These are phyloP conservation scores for Diaprepes abbreviatus DNA, from an alignment of 2,888 invertebrate genomes.

Conservation along the genomic window DNA sequence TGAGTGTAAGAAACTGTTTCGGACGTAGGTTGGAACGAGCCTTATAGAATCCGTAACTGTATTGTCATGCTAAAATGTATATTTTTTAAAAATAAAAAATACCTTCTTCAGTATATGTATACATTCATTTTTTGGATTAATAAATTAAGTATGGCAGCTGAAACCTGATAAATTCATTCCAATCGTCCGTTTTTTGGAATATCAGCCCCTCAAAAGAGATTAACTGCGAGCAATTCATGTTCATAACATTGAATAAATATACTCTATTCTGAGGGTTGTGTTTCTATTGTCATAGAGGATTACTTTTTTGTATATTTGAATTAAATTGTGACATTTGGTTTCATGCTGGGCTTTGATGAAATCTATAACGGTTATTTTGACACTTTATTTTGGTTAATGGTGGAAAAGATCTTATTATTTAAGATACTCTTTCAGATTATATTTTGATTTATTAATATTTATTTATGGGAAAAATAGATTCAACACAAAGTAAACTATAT, in stretches of 20 bases:
- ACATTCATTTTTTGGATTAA: too few relatives aligned
- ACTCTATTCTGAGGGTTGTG: conserved; percentile 57
- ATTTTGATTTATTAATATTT: background rate
- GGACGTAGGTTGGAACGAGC: too few relatives aligned
- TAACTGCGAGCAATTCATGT: conserved; percentile 51
- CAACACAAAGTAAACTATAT: too few relatives aligned
- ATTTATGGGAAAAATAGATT: too few relatives aligned
- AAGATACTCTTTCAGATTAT: too few relatives aligned
- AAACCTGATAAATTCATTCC: conserved; percentile 12
- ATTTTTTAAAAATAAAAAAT: too few relatives aligned
- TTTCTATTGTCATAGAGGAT: conserved; percentile 59
- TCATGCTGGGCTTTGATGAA: conserved; percentile 58
- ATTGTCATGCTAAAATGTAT: too few relatives aligned
- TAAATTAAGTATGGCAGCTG: conserved; percentile 24
- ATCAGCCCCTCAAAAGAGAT: conserved; percentile 21
- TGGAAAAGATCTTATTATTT: conserved; percentile 1
- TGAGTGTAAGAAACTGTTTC: too few relatives aligned
- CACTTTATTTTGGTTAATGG: conserved; percentile 50
- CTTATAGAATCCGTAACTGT: too few relatives aligned
- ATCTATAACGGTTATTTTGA: conserved; percentile 62
- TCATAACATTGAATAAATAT: conserved; percentile 64
- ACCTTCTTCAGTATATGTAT: too few relatives aligned
- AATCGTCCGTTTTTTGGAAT: conserved; percentile 17
- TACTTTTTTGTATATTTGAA: conserved; percentile 63
- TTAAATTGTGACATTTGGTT: conserved; percentile 62